These are phyloP conservation scores for Orussus abietinus DNA, from an alignment of 1,140 invertebrate genomes.

Conservation along the genomic window DNA sequence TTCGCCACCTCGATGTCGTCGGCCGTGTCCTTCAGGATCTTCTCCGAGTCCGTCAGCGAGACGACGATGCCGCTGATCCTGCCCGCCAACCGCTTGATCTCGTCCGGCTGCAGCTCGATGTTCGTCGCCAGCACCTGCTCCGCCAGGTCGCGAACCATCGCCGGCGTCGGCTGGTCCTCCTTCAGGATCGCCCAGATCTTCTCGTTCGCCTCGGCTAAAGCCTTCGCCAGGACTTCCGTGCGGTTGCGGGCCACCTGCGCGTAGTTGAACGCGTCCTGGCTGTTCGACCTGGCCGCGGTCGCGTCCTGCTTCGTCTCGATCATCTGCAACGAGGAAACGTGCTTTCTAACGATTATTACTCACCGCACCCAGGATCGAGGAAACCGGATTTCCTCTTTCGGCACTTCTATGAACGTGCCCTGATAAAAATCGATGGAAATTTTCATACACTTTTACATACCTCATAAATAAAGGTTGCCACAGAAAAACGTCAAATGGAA, in stretches of 20 bases:
- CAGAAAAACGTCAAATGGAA: too few species aligned
- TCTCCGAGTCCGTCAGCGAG: conserved; percentile 84
- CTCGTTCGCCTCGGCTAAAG: conserved; percentile 60
- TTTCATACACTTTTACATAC: too few species aligned
- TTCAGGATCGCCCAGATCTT: conserved; percentile 74
- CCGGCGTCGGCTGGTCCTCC: conserved; percentile 72
- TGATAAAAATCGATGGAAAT: too few species aligned
- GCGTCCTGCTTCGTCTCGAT: conserved; percentile 58
- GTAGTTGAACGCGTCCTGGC: conserved; percentile 59
- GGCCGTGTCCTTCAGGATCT: conserved; percentile 80
- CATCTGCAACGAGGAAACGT: conserved; percentile 52
- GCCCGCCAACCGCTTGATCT: conserved; percentile 78
- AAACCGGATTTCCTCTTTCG: too few species aligned
- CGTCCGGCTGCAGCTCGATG: conserved; percentile 74
- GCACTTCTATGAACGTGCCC: too few species aligned
- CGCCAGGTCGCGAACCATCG: conserved; percentile 75
- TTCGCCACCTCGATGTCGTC: conserved; percentile 73
- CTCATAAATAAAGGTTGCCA: too few species aligned
- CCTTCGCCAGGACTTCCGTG: conserved; percentile 55
- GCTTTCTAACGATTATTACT: not conserved
- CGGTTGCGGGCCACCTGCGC: conserved; percentile 56
- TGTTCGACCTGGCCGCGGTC: conserved; percentile 55
- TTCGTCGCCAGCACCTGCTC: conserved; percentile 68
- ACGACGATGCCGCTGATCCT: conserved; percentile 83
- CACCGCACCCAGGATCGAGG: conserved; percentile 1